These are phyloP conservation scores for Steatornis caripensis DNA, from an alignment of 2,113 vertebrate species.

Conservation along the genomic window DNA sequence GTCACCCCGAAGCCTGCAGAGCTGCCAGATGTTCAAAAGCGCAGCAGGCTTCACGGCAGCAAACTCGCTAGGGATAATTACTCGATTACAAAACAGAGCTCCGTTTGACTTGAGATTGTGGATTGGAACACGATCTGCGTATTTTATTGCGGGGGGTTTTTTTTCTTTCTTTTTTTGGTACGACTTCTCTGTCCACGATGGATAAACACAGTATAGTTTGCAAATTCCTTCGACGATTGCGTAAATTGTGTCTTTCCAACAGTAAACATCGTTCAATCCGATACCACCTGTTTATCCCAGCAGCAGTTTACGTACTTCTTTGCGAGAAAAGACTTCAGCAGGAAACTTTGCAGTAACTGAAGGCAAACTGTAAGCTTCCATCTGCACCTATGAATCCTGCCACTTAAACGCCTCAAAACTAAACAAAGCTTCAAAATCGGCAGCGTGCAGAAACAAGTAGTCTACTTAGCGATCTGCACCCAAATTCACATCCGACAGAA, in stretches of 20 bases:
- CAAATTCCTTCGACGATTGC: background rate
- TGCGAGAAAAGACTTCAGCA: background rate
- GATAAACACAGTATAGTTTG: background rate
- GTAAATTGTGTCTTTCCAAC: background rate
- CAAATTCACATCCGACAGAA: rapidly evolving
- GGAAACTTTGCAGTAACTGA: background rate
- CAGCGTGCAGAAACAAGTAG: background rate
- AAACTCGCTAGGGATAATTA: background rate
- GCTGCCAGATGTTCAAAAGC: background rate
- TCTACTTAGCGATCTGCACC: rapidly evolving
- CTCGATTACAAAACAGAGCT: background rate
- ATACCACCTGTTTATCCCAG: background rate
- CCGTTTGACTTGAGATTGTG: background rate
- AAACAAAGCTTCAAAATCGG: background rate
- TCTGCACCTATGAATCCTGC: background rate
- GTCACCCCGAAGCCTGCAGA: background rate
- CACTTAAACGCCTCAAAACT: background rate
- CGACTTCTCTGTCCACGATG: background rate
- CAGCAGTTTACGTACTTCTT: background rate
- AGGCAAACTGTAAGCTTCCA: background rate
- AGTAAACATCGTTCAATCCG: background rate
- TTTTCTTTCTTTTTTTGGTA: background rate
- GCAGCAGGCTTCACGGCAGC: background rate
- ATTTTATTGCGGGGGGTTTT: background rate
- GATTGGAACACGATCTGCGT: background rate